phyloP scores from a whole-genome alignment of 1,140 invertebrate genomes.

The Portunus trituberculatus region DNA sequence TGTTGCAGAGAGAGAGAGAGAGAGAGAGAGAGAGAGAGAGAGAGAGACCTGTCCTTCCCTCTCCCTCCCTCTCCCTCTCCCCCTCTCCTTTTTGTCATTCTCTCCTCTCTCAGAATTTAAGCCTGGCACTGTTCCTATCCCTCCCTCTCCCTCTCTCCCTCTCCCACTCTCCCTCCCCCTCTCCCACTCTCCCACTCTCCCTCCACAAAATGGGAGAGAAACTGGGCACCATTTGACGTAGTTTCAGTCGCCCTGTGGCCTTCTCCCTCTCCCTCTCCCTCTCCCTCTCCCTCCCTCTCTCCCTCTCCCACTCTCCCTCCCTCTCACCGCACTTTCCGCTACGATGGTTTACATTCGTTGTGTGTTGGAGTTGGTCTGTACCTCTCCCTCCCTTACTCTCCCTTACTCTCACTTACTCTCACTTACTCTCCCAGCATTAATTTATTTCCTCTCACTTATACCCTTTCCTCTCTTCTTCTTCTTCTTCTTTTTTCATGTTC shows the following conservation, averaged over 20 bases:
- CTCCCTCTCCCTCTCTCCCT: background rate
- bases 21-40: background rate
- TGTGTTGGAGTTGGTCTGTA: conserved; percentile 37
- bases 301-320: too few relatives aligned
- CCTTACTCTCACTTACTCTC: background rate
- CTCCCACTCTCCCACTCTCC: background rate
- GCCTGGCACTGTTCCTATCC: too few relatives aligned
- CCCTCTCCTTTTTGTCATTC: background rate
- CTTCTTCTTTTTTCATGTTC: too few relatives aligned
- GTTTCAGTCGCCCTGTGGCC: conserved; percentile 48
- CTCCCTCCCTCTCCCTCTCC: background rate
- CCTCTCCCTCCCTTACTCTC: background rate
- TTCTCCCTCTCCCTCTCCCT: too few relatives aligned
- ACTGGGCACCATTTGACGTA: conserved; percentile 69
- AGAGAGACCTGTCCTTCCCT: background rate
- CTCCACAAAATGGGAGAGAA: conserved; percentile 67
- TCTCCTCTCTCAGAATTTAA: background rate
- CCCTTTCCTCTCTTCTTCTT: too few relatives aligned
- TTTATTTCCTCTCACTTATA: background rate
- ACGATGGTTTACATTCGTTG: conserved; percentile 68
- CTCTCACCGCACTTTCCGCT: conserved; percentile 60
- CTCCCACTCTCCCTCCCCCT: background rate
- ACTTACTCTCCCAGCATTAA: background rate
- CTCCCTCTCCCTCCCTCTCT: too few relatives aligned
- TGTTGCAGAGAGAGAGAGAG: background rate